Percentiles rank a stretch among this genome's conserved stretches.
Evolutionary conservation across 2,888 invertebrate species (phyloP).

Genomic region (Calameuta pallipes): DNA sequence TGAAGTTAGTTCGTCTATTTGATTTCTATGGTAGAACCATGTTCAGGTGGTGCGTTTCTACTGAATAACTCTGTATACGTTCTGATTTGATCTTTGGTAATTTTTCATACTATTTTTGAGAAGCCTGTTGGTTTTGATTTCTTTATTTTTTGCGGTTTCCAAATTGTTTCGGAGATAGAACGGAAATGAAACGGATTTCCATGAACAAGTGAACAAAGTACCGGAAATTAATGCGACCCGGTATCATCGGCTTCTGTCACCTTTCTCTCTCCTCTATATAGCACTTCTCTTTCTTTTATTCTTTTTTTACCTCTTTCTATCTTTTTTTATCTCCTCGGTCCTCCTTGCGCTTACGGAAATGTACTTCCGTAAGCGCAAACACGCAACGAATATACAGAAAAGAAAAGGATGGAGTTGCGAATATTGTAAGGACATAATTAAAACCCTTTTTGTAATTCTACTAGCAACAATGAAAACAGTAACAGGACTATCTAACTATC

Average conservation of each 20-base stretch:
- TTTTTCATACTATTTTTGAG: neutral
- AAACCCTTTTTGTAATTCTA: neutral
- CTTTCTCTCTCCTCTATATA: neutral
- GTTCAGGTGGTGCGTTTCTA: no score
- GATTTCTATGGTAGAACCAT: no score
- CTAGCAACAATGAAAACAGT: no score
- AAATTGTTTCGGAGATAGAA: neutral
- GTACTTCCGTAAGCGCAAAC: neutral
- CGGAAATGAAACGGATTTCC: constrained; percentile 9
- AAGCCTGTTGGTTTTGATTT: neutral
- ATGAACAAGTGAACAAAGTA: constrained; percentile 9
- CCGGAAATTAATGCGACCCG: constrained; percentile 7
- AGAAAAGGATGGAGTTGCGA: neutral
- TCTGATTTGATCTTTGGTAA: neutral
- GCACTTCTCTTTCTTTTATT: neutral
- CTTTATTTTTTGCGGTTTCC: neutral
- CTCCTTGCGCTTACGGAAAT: neutral
- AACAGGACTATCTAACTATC: no score
- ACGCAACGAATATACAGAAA: neutral
- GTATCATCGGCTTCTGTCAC: neutral
- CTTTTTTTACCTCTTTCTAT: neutral
- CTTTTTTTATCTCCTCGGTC: no score
- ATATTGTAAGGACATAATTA: neutral
- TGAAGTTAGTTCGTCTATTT: no score
- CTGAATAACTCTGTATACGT: neutral